Conservation (phyloP, 2,888 invertebrate genomes). For the Cephonodes hylas region DNA sequence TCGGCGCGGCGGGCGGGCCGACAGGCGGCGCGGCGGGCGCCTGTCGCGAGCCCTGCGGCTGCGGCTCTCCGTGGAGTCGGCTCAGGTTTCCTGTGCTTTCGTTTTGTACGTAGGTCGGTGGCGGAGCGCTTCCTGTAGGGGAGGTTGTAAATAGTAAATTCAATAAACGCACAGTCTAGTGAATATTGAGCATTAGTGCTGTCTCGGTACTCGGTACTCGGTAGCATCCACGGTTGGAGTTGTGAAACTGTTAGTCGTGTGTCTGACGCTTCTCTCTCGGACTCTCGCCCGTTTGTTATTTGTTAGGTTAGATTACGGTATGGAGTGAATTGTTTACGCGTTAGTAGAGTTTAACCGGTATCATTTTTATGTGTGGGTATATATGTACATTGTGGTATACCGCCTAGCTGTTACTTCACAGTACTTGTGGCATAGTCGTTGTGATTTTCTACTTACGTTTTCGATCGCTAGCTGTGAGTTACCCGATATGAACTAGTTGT, state of each 20-base stretch:
- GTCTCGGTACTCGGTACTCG: conserved; percentile 41
- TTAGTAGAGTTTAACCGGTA: conserved; percentile 48
- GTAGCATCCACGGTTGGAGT: conserved; percentile 67
- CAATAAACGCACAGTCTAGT: conserved; percentile 81
- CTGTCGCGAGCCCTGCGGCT: conserved; percentile 14
- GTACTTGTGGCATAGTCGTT: conserved; percentile 56
- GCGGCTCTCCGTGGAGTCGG: conserved; percentile 37
- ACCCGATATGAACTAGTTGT: conserved; percentile 13
- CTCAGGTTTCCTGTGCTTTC: conserved; percentile 41
- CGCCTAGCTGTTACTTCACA: conserved; percentile 59
- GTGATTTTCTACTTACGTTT: conserved; percentile 60
- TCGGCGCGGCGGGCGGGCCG: conserved; percentile 59
- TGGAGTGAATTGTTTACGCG: conserved; percentile 61
- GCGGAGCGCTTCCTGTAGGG: neutral
- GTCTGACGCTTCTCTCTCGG: conserved; percentile 63
- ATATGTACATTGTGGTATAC: conserved; percentile 50
- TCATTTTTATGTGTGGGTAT: conserved; percentile 57
- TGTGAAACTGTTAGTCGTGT: conserved; percentile 62
- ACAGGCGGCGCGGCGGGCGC: neutral
- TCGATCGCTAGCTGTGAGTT: conserved; percentile 62
- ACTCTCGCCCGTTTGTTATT: conserved; percentile 66
- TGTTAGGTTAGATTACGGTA: conserved; percentile 63
- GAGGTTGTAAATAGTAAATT: conserved; percentile 72
- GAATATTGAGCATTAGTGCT: conserved; percentile 75
- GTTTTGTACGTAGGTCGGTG: neutral